Evolutionary conservation across 1,140 invertebrate species (phyloP).

Genomic region (Nephotettix cincticeps): DNA sequence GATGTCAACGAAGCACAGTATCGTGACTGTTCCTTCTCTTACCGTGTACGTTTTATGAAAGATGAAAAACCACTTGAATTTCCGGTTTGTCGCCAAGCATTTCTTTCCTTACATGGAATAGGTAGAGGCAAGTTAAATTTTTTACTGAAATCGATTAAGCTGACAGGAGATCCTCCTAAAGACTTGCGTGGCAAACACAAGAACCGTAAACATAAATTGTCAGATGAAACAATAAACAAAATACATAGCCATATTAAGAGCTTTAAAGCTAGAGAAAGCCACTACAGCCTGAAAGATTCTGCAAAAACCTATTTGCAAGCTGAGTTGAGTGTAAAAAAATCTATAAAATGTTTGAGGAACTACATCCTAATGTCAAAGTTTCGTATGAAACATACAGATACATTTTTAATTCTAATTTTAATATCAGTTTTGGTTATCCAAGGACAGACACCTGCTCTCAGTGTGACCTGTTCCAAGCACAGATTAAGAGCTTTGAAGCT

Average conservation of each 20-base stretch:
- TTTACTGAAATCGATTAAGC: too few species aligned
- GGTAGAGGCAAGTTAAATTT: too few species aligned
- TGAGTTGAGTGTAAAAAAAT: not conserved
- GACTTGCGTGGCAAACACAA: constrained; percentile 26
- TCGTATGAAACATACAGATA: not conserved
- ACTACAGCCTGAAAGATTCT: not conserved
- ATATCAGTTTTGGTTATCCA: constrained; percentile 30
- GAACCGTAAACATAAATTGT: constrained; percentile 11
- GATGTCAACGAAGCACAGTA: too few species aligned
- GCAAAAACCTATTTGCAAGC: not conserved
- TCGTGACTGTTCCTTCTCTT: too few species aligned
- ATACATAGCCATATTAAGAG: not conserved
- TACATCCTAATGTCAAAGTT: not conserved
- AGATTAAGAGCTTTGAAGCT: not conserved
- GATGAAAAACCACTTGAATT: too few species aligned
- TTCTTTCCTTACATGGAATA: too few species aligned
- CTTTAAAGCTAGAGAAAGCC: not conserved
- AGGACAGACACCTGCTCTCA: constrained; percentile 28
- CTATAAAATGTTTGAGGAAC: not conserved
- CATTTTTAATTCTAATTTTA: constrained; percentile 17
- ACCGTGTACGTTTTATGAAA: too few species aligned
- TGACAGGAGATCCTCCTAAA: too few species aligned
- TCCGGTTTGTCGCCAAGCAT: too few species aligned
- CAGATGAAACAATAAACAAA: constrained; percentile 9
- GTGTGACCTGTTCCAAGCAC: constrained; percentile 11